Percentiles rank a stretch among this genome's conserved stretches.
These are phyloP conservation scores for Sphaeridia pumilis DNA, from an alignment of 2,888 invertebrate genomes.

Conservation along the genomic window DNA sequence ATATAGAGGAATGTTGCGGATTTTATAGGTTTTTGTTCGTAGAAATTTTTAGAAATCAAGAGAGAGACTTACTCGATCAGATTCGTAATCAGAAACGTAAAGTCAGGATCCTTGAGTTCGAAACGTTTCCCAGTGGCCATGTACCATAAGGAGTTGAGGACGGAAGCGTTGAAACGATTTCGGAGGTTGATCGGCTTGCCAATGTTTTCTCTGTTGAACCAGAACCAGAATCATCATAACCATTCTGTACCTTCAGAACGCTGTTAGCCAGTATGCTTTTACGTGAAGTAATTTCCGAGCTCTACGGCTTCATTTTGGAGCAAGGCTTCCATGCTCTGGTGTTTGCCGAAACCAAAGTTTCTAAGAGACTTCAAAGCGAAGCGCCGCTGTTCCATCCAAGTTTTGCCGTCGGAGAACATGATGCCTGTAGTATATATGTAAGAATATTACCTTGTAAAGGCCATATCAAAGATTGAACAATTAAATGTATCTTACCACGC, in stretches of 20 bases:
- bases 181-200: slow-evolving; percentile 29
- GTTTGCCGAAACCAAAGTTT: slow-evolving; percentile 33
- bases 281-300: slow-evolving; percentile 29
- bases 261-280: background rate
- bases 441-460: background rate
- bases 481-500: slow-evolving; percentile 21
- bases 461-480: no score
- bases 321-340: slow-evolving; percentile 25
- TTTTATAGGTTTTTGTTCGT: no score
- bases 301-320: slow-evolving; percentile 31
- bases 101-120: slow-evolving; percentile 32
- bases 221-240: background rate
- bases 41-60: background rate
- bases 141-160: slow-evolving; percentile 34
- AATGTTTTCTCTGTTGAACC: slow-evolving; percentile 23
- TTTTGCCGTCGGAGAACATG: slow-evolving; percentile 30
- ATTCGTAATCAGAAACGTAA: slow-evolving; percentile 28
- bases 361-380: slow-evolving; percentile 27
- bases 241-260: background rate
- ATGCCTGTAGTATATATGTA: slow-evolving; percentile 10
- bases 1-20: no score
- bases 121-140: slow-evolving; percentile 31
- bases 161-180: slow-evolving; percentile 32
- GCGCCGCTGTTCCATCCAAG: slow-evolving; percentile 32
- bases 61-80: slow-evolving; percentile 26